Conservation (phyloP, 1,140 invertebrate species). For the Drosophila sproati region DNA sequence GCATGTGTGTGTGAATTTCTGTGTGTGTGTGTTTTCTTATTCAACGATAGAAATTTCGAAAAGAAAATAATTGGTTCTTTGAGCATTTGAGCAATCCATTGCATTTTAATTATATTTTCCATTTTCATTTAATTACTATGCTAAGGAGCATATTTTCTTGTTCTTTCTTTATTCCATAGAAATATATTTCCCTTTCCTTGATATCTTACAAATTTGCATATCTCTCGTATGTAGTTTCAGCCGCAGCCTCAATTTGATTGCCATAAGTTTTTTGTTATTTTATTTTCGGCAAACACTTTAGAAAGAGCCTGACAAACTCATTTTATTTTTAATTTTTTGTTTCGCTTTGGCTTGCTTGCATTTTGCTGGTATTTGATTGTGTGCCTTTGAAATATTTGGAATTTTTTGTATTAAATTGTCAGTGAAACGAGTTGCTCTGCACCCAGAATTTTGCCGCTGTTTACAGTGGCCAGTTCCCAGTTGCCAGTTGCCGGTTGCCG, state of each 20-base stretch:
- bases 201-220: too few species aligned
- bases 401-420: constrained; percentile 82
- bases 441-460: constrained; percentile 4
- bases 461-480: constrained; percentile 2
- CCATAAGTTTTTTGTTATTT: constrained; percentile 25
- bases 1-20: not conserved
- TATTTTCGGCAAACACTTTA: constrained; percentile 50
- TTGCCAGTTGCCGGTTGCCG: not conserved
- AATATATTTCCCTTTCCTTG: too few species aligned
- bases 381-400: constrained; percentile 65
- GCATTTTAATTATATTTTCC: too few species aligned
- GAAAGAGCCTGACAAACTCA: constrained; percentile 57
- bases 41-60: too few species aligned
- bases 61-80: too few species aligned
- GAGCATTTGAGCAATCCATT: too few species aligned
- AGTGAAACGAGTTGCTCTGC: constrained; percentile 66
- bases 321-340: constrained; percentile 27
- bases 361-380: constrained; percentile 46
- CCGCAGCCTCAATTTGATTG: constrained; percentile 24
- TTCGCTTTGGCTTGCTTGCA: not conserved
- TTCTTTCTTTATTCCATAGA: too few species aligned
- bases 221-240: not conserved
- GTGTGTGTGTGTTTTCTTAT: too few species aligned
- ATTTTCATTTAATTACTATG: too few species aligned
- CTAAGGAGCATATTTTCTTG: too few species aligned